Evolutionary conservation across 2,888 invertebrate species (phyloP).

Genomic region (Nymphalis urticae): DNA sequence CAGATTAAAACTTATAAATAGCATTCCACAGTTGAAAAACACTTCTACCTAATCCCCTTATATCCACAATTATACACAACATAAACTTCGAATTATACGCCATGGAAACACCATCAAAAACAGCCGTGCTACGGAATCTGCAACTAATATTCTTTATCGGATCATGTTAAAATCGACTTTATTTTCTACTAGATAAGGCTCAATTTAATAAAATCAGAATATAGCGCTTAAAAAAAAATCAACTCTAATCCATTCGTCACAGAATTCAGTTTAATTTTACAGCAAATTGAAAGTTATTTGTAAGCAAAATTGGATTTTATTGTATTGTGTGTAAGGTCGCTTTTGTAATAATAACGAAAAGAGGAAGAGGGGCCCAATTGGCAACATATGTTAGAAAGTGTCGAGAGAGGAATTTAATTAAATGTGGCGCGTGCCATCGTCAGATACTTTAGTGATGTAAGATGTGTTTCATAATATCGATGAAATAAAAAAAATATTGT

Average conservation of each 20-base stretch:
- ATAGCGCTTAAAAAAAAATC: slow-evolving; percentile 9
- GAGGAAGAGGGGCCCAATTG: slow-evolving; percentile 52
- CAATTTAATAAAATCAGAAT: slow-evolving; percentile 20
- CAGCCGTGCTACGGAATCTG: slow-evolving; percentile 40
- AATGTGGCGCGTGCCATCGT: slow-evolving; percentile 72
- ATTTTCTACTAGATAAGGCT: slow-evolving; percentile 19
- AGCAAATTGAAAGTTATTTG: slow-evolving; percentile 20
- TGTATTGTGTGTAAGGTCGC: slow-evolving; percentile 35
- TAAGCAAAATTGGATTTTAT: slow-evolving; percentile 39
- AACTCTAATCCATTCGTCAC: slow-evolving; percentile 16
- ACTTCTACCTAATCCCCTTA: slow-evolving; percentile 26
- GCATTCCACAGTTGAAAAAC: slow-evolving; percentile 7
- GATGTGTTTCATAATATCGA: not conserved
- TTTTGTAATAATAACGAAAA: slow-evolving; percentile 12
- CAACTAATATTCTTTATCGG: slow-evolving; percentile 30
- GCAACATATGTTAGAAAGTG: slow-evolving; percentile 77
- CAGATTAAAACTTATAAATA: not conserved
- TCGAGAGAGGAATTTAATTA: slow-evolving; percentile 83
- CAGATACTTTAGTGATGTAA: slow-evolving; percentile 48
- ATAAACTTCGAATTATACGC: slow-evolving; percentile 42
- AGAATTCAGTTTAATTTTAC: slow-evolving; percentile 21
- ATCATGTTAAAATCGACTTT: slow-evolving; percentile 36
- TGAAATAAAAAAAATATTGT: not conserved
- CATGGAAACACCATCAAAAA: slow-evolving; percentile 43
- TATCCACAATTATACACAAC: slow-evolving; percentile 38